Base-by-base conservation (phyloP, 2,888 invertebrate genomes). In the Parnassius mnemosyne region DNA sequence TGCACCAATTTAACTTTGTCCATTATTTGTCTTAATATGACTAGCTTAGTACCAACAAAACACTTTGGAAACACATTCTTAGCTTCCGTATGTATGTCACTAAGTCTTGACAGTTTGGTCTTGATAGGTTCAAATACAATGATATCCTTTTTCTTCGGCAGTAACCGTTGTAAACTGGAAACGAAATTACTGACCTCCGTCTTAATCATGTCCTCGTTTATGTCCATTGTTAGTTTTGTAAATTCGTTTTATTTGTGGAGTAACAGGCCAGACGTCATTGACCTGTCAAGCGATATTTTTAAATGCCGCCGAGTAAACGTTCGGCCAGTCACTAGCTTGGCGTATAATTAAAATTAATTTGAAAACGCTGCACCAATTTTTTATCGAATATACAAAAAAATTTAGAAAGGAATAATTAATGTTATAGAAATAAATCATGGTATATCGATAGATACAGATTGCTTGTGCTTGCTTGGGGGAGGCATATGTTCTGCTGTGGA, bases 51-150 rank as follows among this genome's bases (percentile, higher is more conserved):
- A 43, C 91, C 91, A 60, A 84, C 77, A 67, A 91, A 91, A 68
- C 90, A 91, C 69, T 77, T 77, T 10, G 91, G 91, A 63, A 91
- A 91, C 10, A 89, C 86, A 65, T 69, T 82, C 65, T 91, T 91
- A 2, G 91, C 85, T 67, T 90, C 90, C 20, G 77, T 69, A 66
- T 91, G 91, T 34, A 91, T 73, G 71, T 88, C 85, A 70, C 79
- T 77, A 20, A 91, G 78, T 55, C 80, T 78, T 61, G 77, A 80
- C 69, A 83, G 66, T 68, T 74, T 80, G 2, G 69, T 62, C 65
- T 76, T 80, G 47, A 73, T 73, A 47, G 81, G 79, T 63, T 78
- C 77, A 25, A 86, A 60, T 49, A 83, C 66, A 11, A 84, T 74
- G 3, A 84, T 68, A 1, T 87, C 84, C 62, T 88, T 89, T 66